Conservation (phyloP, 2,113 vertebrate species). For the Cololabis saira region DNA sequence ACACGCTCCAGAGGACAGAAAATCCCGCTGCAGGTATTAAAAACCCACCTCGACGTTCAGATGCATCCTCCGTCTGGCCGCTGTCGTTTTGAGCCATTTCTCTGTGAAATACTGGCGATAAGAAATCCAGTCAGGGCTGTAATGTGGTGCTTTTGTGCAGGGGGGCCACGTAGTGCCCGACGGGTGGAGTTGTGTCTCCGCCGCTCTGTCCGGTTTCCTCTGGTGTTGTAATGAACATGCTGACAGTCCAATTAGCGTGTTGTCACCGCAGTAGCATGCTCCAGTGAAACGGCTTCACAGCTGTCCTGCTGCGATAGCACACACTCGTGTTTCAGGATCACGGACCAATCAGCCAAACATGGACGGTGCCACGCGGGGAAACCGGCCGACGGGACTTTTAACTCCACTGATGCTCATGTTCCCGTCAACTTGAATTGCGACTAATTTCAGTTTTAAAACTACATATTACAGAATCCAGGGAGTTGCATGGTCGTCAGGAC, state of each 20-base stretch:
- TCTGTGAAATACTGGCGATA: slow-evolving; percentile 46
- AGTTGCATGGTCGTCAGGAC: no score
- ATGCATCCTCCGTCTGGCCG: slow-evolving; percentile 40
- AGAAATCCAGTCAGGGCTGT: slow-evolving; percentile 49
- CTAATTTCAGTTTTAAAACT: no score
- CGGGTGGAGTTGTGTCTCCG: slow-evolving; percentile 43
- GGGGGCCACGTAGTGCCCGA: slow-evolving; percentile 25
- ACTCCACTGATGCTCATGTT: no score
- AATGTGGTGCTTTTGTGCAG: slow-evolving; percentile 38
- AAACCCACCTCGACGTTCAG: slow-evolving; percentile 17
- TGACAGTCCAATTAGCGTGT: slow-evolving; percentile 72
- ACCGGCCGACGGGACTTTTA: slow-evolving; percentile 6
- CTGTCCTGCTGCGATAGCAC: slow-evolving; percentile 70
- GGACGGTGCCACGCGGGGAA: slow-evolving; percentile 12
- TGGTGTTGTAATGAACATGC: slow-evolving; percentile 62
- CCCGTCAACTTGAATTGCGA: no score
- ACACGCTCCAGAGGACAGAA: slow-evolving; percentile 17
- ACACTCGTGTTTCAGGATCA: slow-evolving; percentile 47
- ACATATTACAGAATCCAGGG: no score
- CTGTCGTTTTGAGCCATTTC: slow-evolving; percentile 37
- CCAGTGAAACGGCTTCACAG: slow-evolving; percentile 53
- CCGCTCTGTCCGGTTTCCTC: slow-evolving; percentile 32
- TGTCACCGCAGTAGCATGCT: slow-evolving; percentile 54
- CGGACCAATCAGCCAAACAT: slow-evolving; percentile 31
- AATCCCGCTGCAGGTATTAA: slow-evolving; percentile 14